These are phyloP conservation scores for Corythoichthys intestinalis DNA, from an alignment of 2,113 vertebrate species.

Conservation along the genomic window DNA sequence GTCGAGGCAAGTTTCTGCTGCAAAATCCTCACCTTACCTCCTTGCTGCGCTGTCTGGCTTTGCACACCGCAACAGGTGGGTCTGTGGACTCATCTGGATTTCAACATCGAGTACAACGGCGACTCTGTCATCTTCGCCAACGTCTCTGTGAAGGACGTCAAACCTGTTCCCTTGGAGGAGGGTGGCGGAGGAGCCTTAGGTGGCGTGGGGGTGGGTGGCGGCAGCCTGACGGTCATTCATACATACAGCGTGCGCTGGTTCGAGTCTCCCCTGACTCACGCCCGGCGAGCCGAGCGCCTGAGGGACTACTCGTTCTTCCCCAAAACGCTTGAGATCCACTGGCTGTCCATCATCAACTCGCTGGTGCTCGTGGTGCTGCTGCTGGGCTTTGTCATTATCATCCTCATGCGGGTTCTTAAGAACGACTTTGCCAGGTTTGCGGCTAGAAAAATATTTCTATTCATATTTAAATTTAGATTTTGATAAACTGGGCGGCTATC, in stretches of 20 bases:
- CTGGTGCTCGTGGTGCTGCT: constrained; percentile 89
- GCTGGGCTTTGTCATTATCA: constrained; percentile 89
- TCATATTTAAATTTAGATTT: too few species aligned
- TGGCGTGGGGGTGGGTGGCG: constrained; percentile 57
- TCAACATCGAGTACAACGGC: constrained; percentile 86
- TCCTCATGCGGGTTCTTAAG: constrained; percentile 89
- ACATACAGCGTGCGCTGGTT: constrained; percentile 89
- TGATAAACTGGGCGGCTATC: too few species aligned
- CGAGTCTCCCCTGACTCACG: constrained; percentile 71
- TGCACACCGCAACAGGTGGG: constrained; percentile 71
- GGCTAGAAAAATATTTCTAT: too few species aligned
- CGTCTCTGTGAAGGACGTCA: constrained; percentile 85
- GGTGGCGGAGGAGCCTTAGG: constrained; percentile 52
- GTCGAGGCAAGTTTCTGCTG: neutral
- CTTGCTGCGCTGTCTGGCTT: neutral
- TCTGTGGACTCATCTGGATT: constrained; percentile 86
- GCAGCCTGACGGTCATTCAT: constrained; percentile 72
- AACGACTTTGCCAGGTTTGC: constrained; percentile 84
- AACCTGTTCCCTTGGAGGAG: constrained; percentile 85
- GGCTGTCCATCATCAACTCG: constrained; percentile 91
- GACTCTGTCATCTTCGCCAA: constrained; percentile 85
- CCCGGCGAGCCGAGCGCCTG: constrained; percentile 76
- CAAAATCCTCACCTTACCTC: neutral
- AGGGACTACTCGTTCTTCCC: constrained; percentile 85
- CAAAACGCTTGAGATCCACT: constrained; percentile 89